Evolutionary conservation across 2,113 vertebrate genomes (phyloP), one percentile per base, ranked within the genome.

Genomic region (Cercopithecus mona): DNA sequence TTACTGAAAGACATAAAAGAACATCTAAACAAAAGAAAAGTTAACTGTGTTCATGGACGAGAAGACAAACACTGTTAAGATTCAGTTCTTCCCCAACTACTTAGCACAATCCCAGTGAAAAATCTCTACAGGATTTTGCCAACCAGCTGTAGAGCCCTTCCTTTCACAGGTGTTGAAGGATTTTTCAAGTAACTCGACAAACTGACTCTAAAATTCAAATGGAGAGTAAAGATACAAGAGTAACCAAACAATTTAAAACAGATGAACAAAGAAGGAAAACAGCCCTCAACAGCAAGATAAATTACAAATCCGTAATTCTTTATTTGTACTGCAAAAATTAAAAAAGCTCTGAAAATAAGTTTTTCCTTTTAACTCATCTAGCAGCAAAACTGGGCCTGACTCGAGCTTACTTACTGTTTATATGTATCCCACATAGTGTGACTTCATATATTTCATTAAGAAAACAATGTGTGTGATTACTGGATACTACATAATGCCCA

Each of bases 151-250:
- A 32, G 61, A 32, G 32, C 27, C 5, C 27, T 64, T 6, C 0
- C 61, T 64, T 64, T 64, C 27, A 64, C 27, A 64, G 61, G 27
- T 32, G 61, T 32, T 64, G 61, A 64, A 64, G 27, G 12, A 32
- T 78, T 94, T 90, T 92, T 96, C 88, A 86, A 8, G 27, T 61
- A 86, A 79, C 61, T 83, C 38, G 79, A 95, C 50, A 78, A 73
- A 25, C 35, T 66, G 14, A 90, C 59, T 64, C 32, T 61, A 87
- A 92, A 78, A 92, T 85, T 96, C 64, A 92, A 96, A 86, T 6
- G 10, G 30, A 81, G 27, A 85, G 22, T 50, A 92, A 90, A 94
- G 20, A 25, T 20, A 55, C 32, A 81, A 88, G 30, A 48, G 79
- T 66, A 83, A 66, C 38, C 59, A 55, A 95, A 93, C 43, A 92